Base-by-base conservation (phyloP, 1,140 invertebrate genomes). In the Eueides isabella region DNA sequence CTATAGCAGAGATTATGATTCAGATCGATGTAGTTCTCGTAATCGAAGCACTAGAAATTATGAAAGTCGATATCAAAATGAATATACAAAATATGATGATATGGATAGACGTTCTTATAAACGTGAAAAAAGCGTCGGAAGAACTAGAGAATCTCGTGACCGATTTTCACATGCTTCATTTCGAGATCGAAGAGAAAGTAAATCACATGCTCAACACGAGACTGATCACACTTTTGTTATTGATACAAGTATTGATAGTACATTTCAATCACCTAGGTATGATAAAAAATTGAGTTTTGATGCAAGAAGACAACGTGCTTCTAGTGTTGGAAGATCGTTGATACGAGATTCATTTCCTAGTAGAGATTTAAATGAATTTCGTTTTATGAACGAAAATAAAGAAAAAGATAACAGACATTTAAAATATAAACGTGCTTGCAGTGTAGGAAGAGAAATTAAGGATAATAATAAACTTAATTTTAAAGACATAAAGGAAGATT, bases 401-500 rank as follows among this genome's bases (percentile, higher is more conserved):
- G 16, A 67, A 67, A 67, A 70, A 62, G 74, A 79, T 73, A 30
- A 63, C 12, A 68, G 44, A 72, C 38, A 48, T 38, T 33, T 33
- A 35, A 77, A 72, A n/a, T 75, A 87, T 76, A 78, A 73, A 64
- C 84, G 91, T 30, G 90, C 90, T 7, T 72, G 80, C 41, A 93
- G 91, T 83, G 85, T 93, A 26, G 89, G 89, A 33, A 80, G 88
- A 67, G 89, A 92, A 38, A 31, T 84, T 23, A 55, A 73, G 28
- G 38, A 61, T 69, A 38, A 66, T 26, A 55, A 55, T 28, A 71
- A 72, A 69, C 33, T 67, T 31, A 63, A 84, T 66, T 89, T 91
- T 61, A 85, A 83, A 69, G 86, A 90, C 66, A 81, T 90, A 19
- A 92, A 92, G 82, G 87, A 78, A 41, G 89, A 91, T 77, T 86